These are phyloP conservation scores for Palythoa heliodiscus DNA, from an alignment of 92 coral and sea anemone genomes.

Conservation along the genomic window DNA sequence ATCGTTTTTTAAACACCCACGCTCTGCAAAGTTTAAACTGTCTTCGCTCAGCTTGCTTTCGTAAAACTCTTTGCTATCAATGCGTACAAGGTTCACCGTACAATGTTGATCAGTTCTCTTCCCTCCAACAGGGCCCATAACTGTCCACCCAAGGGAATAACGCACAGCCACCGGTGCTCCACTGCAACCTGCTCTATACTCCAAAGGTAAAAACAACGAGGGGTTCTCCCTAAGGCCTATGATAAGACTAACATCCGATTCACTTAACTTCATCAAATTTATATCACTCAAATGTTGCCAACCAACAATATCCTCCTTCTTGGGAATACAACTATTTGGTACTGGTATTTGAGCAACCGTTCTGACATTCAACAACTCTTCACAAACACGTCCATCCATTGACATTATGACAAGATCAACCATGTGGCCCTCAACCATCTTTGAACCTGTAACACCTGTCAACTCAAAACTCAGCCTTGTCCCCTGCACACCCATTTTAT, in stretches of 20 bases:
- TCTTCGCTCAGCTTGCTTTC: slow-evolving; percentile 34
- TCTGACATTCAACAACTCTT: slow-evolving; percentile 38
- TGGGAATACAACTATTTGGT: too few relatives aligned
- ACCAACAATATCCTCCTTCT: too few relatives aligned
- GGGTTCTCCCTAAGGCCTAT: too few relatives aligned
- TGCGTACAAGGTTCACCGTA: slow-evolving; percentile 36
- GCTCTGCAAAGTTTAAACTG: neutral
- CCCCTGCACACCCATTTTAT: slow-evolving; percentile 30
- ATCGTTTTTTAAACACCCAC: slow-evolving; percentile 18
- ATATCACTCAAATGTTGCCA: slow-evolving; percentile 52
- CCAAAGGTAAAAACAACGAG: too few relatives aligned
- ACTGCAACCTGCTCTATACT: too few relatives aligned
- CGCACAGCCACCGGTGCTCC: slow-evolving; percentile 52
- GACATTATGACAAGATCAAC: slow-evolving; percentile 50
- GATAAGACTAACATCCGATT: slow-evolving; percentile 32
- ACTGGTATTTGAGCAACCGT: too few relatives aligned
- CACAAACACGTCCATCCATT: slow-evolving; percentile 31
- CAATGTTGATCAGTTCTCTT: too few relatives aligned
- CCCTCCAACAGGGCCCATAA: too few relatives aligned
- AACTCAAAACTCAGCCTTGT: neutral
- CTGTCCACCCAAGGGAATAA: slow-evolving; percentile 58
- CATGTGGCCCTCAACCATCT: slow-evolving; percentile 41
- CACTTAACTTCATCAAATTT: slow-evolving; percentile 1
- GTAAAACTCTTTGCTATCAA: slow-evolving; percentile 38
- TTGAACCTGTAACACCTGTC: slow-evolving; percentile 24